These are phyloP conservation scores for Onychostoma macrolepis DNA, from an alignment of 2,113 vertebrate species.

Conservation along the genomic window DNA sequence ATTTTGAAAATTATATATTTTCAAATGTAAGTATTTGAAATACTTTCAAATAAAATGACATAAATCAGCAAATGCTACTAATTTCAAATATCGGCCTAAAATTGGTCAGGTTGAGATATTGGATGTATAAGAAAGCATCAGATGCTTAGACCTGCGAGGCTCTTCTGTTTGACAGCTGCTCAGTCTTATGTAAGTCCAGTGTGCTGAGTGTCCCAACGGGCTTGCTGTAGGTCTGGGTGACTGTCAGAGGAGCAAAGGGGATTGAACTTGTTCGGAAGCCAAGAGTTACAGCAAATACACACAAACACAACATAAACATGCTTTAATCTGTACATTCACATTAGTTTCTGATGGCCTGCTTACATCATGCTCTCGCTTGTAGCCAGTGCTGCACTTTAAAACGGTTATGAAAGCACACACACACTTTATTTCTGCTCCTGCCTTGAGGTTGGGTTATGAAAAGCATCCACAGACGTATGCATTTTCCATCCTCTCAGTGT, in stretches of 20 bases:
- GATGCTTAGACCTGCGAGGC: neutral
- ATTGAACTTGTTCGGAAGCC: conserved; percentile 56
- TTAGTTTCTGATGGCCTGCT: neutral
- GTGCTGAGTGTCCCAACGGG: neutral
- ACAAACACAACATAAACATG: conserved; percentile 40
- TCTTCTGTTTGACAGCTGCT: neutral
- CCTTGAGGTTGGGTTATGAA: conserved; percentile 23
- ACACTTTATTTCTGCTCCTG: conserved; percentile 37
- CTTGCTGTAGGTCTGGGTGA: neutral
- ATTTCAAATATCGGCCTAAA: neutral
- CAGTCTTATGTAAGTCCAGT: neutral
- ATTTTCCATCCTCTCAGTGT: neutral
- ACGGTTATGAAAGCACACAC: conserved; percentile 25
- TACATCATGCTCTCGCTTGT: neutral
- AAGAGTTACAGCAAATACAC: conserved; percentile 3
- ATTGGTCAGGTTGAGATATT: neutral
- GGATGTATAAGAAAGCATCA: neutral
- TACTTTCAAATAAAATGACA: neutral
- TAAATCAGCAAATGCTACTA: neutral
- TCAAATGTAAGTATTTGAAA: no score
- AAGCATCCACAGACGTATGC: conserved; percentile 11
- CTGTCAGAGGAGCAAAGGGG: conserved; percentile 31
- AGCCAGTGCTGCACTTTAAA: conserved; percentile 7
- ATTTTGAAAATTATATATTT: neutral
- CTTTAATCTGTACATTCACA: neutral